phyloP scores from a whole-genome alignment of 2,797 vertebrate species.

The Lithobates sylvaticus region DNA sequence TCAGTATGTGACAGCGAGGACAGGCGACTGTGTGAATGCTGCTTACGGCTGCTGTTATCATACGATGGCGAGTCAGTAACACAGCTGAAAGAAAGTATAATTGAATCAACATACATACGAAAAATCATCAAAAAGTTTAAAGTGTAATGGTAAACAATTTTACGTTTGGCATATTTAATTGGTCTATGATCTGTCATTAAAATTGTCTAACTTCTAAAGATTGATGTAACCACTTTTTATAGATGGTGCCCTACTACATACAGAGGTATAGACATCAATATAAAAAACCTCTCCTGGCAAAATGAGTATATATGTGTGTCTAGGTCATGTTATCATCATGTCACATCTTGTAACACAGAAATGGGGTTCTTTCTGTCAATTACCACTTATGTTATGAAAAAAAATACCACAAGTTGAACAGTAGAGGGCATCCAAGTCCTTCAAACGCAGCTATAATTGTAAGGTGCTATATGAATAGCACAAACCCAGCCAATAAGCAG shows the following conservation, averaged over 20 bases:
- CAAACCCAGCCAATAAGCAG: not conserved
- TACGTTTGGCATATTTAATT: not conserved
- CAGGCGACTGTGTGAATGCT: conserved; percentile 64
- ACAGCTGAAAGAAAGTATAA: conserved; percentile 64
- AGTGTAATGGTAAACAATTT: too few relatives aligned
- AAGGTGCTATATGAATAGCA: not conserved
- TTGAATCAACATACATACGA: not conserved
- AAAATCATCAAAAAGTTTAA: not conserved
- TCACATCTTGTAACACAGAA: too few relatives aligned
- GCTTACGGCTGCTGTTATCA: conserved; percentile 60
- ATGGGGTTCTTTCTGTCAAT: too few relatives aligned
- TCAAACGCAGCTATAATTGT: not conserved
- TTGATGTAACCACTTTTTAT: not conserved
- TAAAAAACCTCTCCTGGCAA: too few relatives aligned
- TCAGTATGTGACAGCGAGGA: conserved; percentile 73
- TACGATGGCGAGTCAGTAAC: conserved; percentile 70
- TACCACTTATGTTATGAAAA: not conserved
- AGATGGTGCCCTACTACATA: not conserved
- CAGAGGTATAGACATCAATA: not conserved
- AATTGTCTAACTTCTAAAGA: not conserved
- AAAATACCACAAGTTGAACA: not conserved
- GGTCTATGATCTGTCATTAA: too few relatives aligned
- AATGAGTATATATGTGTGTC: too few relatives aligned
- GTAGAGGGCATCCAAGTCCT: conserved; percentile 14
- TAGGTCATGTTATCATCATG: too few relatives aligned